Conservation (phyloP, 2,888 invertebrate species). For the Euplexia lucipara region DNA sequence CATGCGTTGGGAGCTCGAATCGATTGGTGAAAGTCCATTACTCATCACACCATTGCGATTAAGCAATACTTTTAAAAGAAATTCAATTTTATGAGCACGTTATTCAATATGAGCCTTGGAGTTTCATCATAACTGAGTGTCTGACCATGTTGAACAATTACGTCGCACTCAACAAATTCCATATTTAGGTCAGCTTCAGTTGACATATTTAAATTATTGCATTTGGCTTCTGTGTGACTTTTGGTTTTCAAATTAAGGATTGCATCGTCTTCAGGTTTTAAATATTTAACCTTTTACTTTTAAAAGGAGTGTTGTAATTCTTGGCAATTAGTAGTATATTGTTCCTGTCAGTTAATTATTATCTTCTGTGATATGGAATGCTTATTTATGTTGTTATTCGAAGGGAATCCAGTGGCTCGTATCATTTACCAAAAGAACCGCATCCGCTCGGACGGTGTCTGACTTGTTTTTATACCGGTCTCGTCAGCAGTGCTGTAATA, state of each 20-base stretch:
- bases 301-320: conserved; percentile 6
- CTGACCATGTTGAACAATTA: conserved; percentile 47
- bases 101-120: conserved; percentile 23
- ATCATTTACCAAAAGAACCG: conserved; percentile 35
- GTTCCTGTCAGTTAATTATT: conserved; percentile 7
- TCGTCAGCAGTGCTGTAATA: conserved; percentile 4
- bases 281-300: conserved; percentile 4
- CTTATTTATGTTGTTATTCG: conserved; percentile 40
- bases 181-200: conserved; percentile 61
- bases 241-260: conserved; percentile 16
- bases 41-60: neutral
- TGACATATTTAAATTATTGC: conserved; percentile 50
- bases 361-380: conserved; percentile 15
- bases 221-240: conserved; percentile 22
- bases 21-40: conserved; percentile 12
- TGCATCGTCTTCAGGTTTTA: conserved; percentile 6
- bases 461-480: conserved; percentile 35
- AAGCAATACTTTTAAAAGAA: conserved; percentile 11
- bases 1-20: neutral
- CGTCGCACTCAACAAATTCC: conserved; percentile 44
- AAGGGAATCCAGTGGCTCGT: conserved; percentile 44
- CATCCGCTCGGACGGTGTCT: conserved; percentile 46
- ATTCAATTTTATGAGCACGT: conserved; percentile 1
- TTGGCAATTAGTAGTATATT: conserved; percentile 5
- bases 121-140: conserved; percentile 29